Percentiles rank a stretch among this genome's conserved stretches.
Evolutionary conservation across 2,797 vertebrate genomes (phyloP).

Genomic region (Xerus rutilus): DNA sequence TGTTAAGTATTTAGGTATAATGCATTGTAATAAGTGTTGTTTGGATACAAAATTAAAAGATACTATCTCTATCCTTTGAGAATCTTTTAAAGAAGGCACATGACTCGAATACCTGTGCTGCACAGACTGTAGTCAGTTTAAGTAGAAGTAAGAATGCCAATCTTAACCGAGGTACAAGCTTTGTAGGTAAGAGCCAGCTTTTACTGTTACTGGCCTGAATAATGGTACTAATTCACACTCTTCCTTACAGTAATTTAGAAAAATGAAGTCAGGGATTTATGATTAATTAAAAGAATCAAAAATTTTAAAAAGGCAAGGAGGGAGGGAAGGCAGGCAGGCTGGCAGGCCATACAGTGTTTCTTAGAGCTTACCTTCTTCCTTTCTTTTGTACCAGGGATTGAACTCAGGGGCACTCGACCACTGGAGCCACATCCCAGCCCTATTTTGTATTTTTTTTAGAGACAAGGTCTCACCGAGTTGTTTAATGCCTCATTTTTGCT

Average conservation of each 20-base stretch:
- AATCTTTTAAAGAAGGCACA: background rate
- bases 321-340: no score
- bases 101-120: background rate
- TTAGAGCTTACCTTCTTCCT: background rate
- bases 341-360: no score
- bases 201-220: slow-evolving; percentile 3
- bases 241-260: slow-evolving; percentile 50
- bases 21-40: slow-evolving; percentile 12
- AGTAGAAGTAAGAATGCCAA: slow-evolving; percentile 6
- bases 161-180: background rate
- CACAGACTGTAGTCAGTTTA: background rate
- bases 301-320: background rate
- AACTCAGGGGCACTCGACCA: no score
- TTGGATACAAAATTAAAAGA: slow-evolving; percentile 62
- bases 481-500: no score
- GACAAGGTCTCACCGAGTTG: no score
- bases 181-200: background rate
- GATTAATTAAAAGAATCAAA: slow-evolving; percentile 54
- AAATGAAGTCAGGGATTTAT: slow-evolving; percentile 38
- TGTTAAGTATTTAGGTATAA: slow-evolving; percentile 28
- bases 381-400: no score
- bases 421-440: no score
- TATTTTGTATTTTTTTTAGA: no score
- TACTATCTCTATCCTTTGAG: slow-evolving; percentile 33
- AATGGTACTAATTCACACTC: slow-evolving; percentile 1